Evolutionary conservation across 2,888 invertebrate genomes (phyloP).

Genomic region (Chesias legatella): DNA sequence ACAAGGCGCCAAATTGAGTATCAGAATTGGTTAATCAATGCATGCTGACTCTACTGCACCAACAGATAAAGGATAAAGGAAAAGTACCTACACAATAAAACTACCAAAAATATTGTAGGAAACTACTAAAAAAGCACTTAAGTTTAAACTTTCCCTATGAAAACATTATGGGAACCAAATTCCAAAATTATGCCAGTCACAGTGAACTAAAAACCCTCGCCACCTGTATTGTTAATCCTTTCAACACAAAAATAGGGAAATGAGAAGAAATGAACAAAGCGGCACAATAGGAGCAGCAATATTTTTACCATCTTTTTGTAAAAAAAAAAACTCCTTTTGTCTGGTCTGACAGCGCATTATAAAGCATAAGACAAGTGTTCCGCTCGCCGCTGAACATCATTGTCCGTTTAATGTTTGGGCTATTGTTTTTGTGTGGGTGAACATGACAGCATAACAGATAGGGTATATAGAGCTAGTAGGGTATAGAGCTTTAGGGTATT

Average conservation of each 20-base stretch:
- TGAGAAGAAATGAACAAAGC: constrained; percentile 65
- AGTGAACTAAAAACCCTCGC: constrained; percentile 39
- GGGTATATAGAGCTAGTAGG: constrained; percentile 3
- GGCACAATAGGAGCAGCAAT: constrained; percentile 61
- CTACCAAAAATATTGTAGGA: no score
- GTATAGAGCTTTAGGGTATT: constrained; percentile 1
- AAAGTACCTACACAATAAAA: no score
- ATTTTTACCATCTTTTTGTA: constrained; percentile 67
- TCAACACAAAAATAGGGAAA: constrained; percentile 71
- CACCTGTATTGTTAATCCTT: constrained; percentile 75
- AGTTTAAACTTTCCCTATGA: no score
- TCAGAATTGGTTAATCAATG: no score
- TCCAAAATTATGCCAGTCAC: constrained; percentile 48
- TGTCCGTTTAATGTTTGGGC: constrained; percentile 46
- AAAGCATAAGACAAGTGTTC: constrained; percentile 70
- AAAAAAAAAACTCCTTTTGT: constrained; percentile 64
- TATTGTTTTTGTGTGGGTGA: constrained; percentile 43
- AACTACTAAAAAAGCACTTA: no score
- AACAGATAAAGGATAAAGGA: no score
- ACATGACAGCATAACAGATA: constrained; percentile 32
- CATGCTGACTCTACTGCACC: no score
- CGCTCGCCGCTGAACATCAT: constrained; percentile 52
- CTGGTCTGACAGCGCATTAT: constrained; percentile 67
- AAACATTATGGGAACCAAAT: constrained; percentile 20
- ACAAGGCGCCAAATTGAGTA: no score